phyloP scores from a whole-genome alignment of 2,888 invertebrate species.

The Ornithoptera priamus region DNA sequence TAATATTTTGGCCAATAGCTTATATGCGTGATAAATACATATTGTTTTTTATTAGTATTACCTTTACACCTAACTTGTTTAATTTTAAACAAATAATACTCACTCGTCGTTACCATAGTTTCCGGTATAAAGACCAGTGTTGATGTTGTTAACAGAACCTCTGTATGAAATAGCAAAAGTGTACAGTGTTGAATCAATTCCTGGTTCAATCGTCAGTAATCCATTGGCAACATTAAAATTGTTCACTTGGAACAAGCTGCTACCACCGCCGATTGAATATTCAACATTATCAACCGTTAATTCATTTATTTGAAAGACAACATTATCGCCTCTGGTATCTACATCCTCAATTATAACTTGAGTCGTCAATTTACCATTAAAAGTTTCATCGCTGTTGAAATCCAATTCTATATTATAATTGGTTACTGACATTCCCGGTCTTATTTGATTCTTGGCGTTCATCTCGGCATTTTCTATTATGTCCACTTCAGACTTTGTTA shows the following conservation, averaged over 20 bases:
- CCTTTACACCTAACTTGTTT: too few relatives aligned
- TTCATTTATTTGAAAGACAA: conserved; percentile 45
- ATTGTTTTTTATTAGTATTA: too few relatives aligned
- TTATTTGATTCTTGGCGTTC: conserved; percentile 40
- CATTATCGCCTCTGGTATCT: conserved; percentile 42
- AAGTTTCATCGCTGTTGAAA: conserved; percentile 42
- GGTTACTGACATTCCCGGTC: conserved; percentile 50
- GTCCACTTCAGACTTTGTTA: conserved; percentile 9
- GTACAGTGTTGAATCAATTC: conserved; percentile 38
- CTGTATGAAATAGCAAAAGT: conserved; percentile 48
- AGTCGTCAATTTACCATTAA: conserved; percentile 44
- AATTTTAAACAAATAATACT: conserved; percentile 7
- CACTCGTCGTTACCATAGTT: conserved; percentile 34
- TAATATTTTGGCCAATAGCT: too few relatives aligned
- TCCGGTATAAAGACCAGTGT: conserved; percentile 48
- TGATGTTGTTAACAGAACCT: conserved; percentile 41
- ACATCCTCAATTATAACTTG: conserved; percentile 42
- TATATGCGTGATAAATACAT: too few relatives aligned
- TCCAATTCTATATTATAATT: conserved; percentile 47
- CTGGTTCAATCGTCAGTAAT: conserved; percentile 46
- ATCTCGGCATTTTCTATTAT: conserved; percentile 23
- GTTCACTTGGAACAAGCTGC: background rate
- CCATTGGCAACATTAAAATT: conserved; percentile 41
- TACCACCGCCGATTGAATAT: conserved; percentile 28
- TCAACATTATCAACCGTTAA: conserved; percentile 44